Evolutionary conservation across 1,140 invertebrate species (phyloP).

Genomic region (Eriocheir sinensis): DNA sequence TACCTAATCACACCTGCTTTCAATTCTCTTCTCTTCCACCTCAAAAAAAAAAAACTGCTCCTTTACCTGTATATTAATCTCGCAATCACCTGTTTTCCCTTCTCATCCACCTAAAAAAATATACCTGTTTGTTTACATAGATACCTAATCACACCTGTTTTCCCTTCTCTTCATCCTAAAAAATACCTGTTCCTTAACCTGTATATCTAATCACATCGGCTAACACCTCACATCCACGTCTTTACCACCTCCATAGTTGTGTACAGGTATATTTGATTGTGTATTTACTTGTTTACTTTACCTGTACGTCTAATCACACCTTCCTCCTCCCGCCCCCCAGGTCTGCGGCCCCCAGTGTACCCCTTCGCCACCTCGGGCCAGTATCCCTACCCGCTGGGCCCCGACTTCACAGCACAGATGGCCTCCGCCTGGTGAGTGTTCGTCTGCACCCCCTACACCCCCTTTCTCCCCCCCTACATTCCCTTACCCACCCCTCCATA

Average conservation of each 20-base stretch:
- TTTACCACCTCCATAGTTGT: background rate
- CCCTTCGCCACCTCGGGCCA: constrained; percentile 90
- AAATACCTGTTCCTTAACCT: no score
- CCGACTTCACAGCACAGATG: constrained; percentile 95
- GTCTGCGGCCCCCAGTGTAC: constrained; percentile 94
- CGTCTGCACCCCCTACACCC: background rate
- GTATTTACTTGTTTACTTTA: background rate
- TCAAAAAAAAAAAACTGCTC: no score
- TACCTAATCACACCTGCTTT: no score
- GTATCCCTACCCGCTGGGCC: constrained; percentile 96
- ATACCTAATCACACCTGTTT: no score
- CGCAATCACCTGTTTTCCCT: no score
- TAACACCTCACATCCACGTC: no score
- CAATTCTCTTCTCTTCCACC: no score
- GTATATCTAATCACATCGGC: no score
- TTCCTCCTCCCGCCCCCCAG: constrained; percentile 82
- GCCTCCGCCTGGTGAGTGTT: constrained; percentile 92
- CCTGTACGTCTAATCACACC: background rate
- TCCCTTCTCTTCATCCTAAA: no score
- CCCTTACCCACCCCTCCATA: background rate
- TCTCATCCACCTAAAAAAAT: no score
- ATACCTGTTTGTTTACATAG: no score
- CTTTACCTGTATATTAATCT: no score
- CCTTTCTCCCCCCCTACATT: constrained; percentile 34
- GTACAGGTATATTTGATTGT: background rate